Conservation (phyloP, 2,797 vertebrate species). For the Sebastes hubbsi region DNA sequence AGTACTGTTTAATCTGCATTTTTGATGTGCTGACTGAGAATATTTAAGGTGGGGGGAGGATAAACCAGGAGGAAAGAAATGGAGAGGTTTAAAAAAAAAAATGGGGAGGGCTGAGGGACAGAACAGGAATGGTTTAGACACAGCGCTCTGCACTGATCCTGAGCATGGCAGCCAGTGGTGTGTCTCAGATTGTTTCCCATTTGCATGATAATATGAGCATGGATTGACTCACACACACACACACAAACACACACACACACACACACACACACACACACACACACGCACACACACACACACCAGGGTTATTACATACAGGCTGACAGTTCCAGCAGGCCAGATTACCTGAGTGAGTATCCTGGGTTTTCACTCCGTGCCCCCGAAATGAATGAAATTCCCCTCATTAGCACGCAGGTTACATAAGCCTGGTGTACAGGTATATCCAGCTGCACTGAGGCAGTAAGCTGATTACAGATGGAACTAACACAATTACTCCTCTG, state of each 20-base stretch:
- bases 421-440: slow-evolving; percentile 65
- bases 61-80: slow-evolving; percentile 33
- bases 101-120: slow-evolving; percentile 15
- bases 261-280: neutral
- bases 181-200: slow-evolving; percentile 75
- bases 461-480: slow-evolving; percentile 78
- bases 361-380: slow-evolving; percentile 55
- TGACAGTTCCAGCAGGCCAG: slow-evolving; percentile 59
- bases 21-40: slow-evolving; percentile 43
- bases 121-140: slow-evolving; percentile 67
- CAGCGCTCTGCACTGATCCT: slow-evolving; percentile 66
- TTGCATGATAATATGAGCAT: slow-evolving; percentile 77
- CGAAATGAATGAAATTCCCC: slow-evolving; percentile 64
- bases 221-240: slow-evolving; percentile 34
- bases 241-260: slow-evolving; percentile 8
- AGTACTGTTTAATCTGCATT: slow-evolving; percentile 32
- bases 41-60: neutral
- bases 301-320: slow-evolving; percentile 51
- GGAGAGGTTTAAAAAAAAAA: slow-evolving; percentile 18
- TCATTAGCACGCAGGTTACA: slow-evolving; percentile 67
- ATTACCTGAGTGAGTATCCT: slow-evolving; percentile 66
- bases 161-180: slow-evolving; percentile 66
- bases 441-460: slow-evolving; percentile 71
- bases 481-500: slow-evolving; percentile 77
- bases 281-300: slow-evolving; percentile 22